Evolutionary conservation across 1,140 invertebrate species (phyloP).

Genomic region (Littorina saxatilis): DNA sequence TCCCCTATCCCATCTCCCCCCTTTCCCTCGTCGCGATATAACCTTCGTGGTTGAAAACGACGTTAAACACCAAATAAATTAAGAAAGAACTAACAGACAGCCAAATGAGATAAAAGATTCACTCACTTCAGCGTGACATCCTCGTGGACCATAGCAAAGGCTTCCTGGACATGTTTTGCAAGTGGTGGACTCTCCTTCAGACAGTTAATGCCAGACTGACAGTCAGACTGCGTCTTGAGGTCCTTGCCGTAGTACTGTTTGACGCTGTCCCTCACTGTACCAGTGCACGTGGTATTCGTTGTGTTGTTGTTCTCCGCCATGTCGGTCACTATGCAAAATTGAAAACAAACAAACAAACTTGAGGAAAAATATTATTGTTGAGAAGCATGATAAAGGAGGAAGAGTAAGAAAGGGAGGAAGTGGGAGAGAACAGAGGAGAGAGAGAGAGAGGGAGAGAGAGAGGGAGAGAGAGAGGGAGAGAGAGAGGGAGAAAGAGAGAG

Average conservation of each 20-base stretch:
- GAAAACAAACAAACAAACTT: neutral
- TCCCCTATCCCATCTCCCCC: no score
- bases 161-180: constrained; percentile 52
- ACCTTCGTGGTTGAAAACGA: no score
- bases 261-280: constrained; percentile 37
- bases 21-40: no score
- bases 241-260: constrained; percentile 69
- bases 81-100: neutral
- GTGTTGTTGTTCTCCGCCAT: neutral
- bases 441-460: no score
- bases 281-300: neutral
- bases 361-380: no score
- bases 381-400: no score
- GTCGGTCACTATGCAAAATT: neutral
- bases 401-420: no score
- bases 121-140: constrained; percentile 51
- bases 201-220: constrained; percentile 60
- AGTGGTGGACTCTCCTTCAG: constrained; percentile 40
- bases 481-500: no score
- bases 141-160: constrained; percentile 60
- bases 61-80: no score
- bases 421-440: no score
- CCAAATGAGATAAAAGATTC: neutral
- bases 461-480: no score
- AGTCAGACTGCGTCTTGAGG: constrained; percentile 52